Percentiles rank a stretch among this genome's conserved stretches.
These are phyloP conservation scores for Polyergus mexicanus DNA, from an alignment of 1,140 invertebrate genomes.

Conservation along the genomic window DNA sequence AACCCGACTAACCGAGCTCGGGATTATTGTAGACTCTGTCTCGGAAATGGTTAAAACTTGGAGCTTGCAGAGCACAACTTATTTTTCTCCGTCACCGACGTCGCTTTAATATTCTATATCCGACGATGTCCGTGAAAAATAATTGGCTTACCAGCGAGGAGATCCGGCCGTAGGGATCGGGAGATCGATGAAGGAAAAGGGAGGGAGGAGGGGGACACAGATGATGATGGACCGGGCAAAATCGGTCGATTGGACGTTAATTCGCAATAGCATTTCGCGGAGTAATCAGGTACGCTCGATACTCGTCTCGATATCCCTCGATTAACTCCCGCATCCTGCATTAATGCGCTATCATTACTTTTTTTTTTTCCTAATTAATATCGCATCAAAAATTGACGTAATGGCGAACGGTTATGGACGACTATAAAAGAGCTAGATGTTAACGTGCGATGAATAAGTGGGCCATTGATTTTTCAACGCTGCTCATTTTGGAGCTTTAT, in stretches of 20 bases:
- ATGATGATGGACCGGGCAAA: slow-evolving; percentile 25
- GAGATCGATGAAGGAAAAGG: slow-evolving; percentile 24
- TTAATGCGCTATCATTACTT: background rate
- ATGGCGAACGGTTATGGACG: background rate
- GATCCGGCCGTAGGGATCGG: slow-evolving; percentile 14
- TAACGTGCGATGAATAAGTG: background rate
- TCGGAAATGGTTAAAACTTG: slow-evolving; percentile 78
- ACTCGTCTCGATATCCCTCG: background rate
- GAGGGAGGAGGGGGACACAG: too few species aligned
- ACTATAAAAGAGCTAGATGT: background rate
- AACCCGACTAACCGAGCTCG: slow-evolving; percentile 25
- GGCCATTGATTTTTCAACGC: background rate
- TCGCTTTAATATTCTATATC: slow-evolving; percentile 76
- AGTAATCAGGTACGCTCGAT: slow-evolving; percentile 11
- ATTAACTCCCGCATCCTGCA: slow-evolving; percentile 17
- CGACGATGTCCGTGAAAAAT: slow-evolving; percentile 65
- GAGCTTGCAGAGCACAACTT: slow-evolving; percentile 38
- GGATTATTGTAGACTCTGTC: slow-evolving; percentile 74
- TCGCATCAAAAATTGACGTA: slow-evolving; percentile 40
- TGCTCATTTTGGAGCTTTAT: background rate
- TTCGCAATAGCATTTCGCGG: slow-evolving; percentile 20
- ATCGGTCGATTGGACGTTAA: slow-evolving; percentile 16
- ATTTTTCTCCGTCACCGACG: slow-evolving; percentile 63
- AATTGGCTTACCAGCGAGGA: slow-evolving; percentile 68
- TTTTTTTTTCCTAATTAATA: slow-evolving; percentile 47